Evolutionary conservation across 1,140 invertebrate genomes (phyloP), one percentile per base, ranked within the genome.

Genomic region (Lordiphosa clarofinis): DNA sequence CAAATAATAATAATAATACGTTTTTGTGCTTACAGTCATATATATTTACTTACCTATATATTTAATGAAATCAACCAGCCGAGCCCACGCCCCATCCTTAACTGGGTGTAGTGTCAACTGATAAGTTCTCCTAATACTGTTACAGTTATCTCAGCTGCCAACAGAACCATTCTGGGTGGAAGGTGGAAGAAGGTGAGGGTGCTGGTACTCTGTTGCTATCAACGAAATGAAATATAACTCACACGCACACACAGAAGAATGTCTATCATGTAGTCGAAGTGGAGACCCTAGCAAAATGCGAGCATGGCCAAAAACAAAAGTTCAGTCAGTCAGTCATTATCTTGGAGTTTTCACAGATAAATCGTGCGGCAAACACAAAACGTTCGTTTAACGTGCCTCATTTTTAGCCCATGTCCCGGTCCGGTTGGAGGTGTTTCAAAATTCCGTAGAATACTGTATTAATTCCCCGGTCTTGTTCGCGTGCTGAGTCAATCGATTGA

Each of bases 331-430:
- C 72, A 69, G 60, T 60, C 66, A 82, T 84, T 82, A 82, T 82
- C 76, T 82, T 82, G 73, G 78, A 82, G 79, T 82, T 79, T 82
- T 73, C 73, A 78, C 78, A 82, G 76, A 82, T 82, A 82, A 82
- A 84, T 84, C 76, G 76, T 31, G 39, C 39, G 53, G 58, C 47
- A 68, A 55, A 61, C 50, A 28, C 35, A 13, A 31, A 38, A 33
- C 54, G 21, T 21, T 53, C 59, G 66, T 48, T 67, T 68, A 21
- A 75, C 76, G 43, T 66, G 50, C 55, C 66, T 67, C 70, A 69
- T 62, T 74, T 56, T 53, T 54, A 64, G 44, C 36, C 49, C 53
- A 71, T 71, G 66, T 53, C 48, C 40, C 58, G 39, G 13, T 47
- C 36, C 36, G 56, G n/a, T 49, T 42, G 50, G 65, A 69, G 69